A percentile compares a stretch with the other conserved stretches of the same genome.
Conservation (phyloP, 2,797 vertebrate genomes). For the Orientallactaga sibirica region DNA sequence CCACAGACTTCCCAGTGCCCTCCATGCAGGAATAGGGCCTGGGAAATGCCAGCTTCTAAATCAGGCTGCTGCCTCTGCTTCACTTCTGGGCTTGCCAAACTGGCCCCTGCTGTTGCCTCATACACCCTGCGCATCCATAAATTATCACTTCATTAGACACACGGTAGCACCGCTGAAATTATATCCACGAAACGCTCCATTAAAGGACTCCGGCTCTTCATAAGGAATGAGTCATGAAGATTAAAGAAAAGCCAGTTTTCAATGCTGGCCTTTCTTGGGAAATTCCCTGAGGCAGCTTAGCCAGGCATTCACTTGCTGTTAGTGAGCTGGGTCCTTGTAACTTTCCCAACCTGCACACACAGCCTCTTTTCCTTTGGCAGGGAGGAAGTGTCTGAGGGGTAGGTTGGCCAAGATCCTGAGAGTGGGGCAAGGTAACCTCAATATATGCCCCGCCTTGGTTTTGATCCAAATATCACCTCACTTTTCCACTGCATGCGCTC, state of each 20-base stretch:
- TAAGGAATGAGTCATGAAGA: constrained; percentile 79
- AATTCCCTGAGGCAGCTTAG: constrained; percentile 75
- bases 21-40: neutral
- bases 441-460: neutral
- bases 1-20: neutral
- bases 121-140: constrained; percentile 70
- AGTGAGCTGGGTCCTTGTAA: neutral
- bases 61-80: constrained; percentile 74
- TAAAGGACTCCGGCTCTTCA: constrained; percentile 70
- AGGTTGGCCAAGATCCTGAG: neutral
- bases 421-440: constrained; percentile 33
- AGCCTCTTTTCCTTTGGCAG: neutral
- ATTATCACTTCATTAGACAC: constrained; percentile 83
- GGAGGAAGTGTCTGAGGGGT: neutral
- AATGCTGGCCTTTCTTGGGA: constrained; percentile 83
- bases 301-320: constrained; percentile 61
- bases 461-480: neutral
- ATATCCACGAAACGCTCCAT: constrained; percentile 73
- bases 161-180: constrained; percentile 82
- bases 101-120: constrained; percentile 56
- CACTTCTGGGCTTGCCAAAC: constrained; percentile 77
- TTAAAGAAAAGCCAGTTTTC: constrained; percentile 84
- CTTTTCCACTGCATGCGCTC: neutral
- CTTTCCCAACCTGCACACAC: neutral
- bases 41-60: constrained; percentile 54